These are phyloP conservation scores for Panagrolaimus sp. DNA, from an alignment of 1,140 invertebrate species.

Conservation along the genomic window DNA sequence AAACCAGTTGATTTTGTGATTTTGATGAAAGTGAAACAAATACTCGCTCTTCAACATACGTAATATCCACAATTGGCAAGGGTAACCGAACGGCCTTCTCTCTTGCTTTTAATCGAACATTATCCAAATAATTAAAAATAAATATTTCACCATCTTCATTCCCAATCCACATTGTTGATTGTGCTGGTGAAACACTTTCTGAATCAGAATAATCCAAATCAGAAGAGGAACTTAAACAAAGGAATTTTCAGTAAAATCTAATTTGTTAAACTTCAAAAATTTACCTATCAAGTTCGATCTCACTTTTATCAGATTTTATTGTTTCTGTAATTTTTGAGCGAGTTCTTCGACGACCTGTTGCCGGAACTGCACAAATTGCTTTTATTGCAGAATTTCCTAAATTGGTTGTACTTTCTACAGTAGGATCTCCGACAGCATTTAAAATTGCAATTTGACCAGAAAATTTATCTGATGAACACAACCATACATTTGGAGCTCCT, in stretches of 20 bases:
- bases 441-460: constrained; percentile 89
- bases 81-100: constrained; percentile 80
- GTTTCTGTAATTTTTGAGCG: not conserved
- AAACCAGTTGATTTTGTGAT: constrained; percentile 27
- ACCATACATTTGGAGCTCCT: constrained; percentile 75
- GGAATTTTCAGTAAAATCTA: constrained; percentile 21
- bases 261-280: constrained; percentile 1
- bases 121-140: constrained; percentile 90
- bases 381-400: constrained; percentile 88
- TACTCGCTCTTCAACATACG: constrained; percentile 33
- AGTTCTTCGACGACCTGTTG: constrained; percentile 56
- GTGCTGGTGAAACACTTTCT: constrained; percentile 61
- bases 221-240: constrained; percentile 30
- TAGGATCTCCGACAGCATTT: constrained; percentile 80
- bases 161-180: constrained; percentile 90
- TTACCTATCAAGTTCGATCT: constrained; percentile 12
- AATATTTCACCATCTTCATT: constrained; percentile 92
- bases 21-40: constrained; percentile 30
- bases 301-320: constrained; percentile 1
- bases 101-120: constrained; percentile 88
- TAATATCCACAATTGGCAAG: constrained; percentile 74
- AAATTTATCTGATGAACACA: constrained; percentile 94
- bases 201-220: constrained; percentile 32
- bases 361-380: constrained; percentile 81
- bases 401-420: constrained; percentile 90